A percentile compares a stretch with the other conserved stretches of the same genome.
phyloP scores from a whole-genome alignment of 2,888 invertebrate species.

The Phengaris arion region DNA sequence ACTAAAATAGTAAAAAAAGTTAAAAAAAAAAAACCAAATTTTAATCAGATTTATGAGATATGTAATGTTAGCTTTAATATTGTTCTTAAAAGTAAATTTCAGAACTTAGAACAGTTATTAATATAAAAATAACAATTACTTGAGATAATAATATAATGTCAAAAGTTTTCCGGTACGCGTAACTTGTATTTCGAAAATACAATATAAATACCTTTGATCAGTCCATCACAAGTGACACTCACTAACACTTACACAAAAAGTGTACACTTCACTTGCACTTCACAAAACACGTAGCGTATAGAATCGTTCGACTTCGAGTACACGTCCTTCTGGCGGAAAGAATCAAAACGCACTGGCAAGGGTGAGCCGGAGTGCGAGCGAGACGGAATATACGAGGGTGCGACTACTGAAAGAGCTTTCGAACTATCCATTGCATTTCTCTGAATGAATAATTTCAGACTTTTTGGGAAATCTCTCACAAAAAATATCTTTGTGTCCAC shows the following conservation, averaged over 20 bases:
- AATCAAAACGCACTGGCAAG: conserved; percentile 61
- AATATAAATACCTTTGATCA: not conserved
- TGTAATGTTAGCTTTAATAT: too few species aligned
- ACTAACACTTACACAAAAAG: conserved; percentile 29
- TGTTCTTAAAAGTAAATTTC: too few species aligned
- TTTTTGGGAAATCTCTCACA: conserved; percentile 19
- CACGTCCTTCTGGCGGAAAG: conserved; percentile 47
- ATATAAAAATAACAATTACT: too few species aligned
- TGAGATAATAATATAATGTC: too few species aligned
- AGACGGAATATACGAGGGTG: conserved; percentile 44
- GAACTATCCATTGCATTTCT: conserved; percentile 28
- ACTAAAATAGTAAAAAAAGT: too few species aligned
- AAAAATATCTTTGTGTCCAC: not conserved
- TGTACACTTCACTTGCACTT: conserved; percentile 32
- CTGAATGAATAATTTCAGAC: conserved; percentile 20
- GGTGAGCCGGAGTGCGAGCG: conserved; percentile 42
- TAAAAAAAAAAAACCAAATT: too few species aligned
- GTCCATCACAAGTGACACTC: conserved; percentile 15
- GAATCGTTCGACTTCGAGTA: conserved; percentile 30
- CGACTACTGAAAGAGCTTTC: conserved; percentile 46
- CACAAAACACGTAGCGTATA: conserved; percentile 27
- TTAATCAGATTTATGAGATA: too few species aligned
- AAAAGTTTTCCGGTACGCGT: not conserved
- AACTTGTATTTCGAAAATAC: not conserved
- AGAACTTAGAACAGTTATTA: too few species aligned